These are phyloP conservation scores for Stichopus horrens DNA, from an alignment of 53 echinoderm and acorn worm species.

Conservation along the genomic window DNA sequence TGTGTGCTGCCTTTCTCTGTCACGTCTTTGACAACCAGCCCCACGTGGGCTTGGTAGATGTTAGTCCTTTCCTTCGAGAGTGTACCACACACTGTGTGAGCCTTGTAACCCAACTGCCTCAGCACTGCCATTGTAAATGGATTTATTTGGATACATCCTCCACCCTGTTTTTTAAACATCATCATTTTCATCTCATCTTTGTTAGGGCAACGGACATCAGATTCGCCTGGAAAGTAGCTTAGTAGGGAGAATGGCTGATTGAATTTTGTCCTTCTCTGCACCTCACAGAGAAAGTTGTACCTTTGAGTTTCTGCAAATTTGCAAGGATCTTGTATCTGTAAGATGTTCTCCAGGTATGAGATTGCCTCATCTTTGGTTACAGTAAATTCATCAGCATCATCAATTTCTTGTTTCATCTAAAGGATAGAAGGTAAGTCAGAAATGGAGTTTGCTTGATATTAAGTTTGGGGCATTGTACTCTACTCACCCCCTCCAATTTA, in stretches of 20 bases:
- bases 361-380: conserved; percentile 15
- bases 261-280: not conserved
- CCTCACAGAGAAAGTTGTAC: not conserved
- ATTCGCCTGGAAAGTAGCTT: not conserved
- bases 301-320: not conserved
- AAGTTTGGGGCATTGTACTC: no score
- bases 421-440: no score
- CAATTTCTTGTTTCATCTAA: no score
- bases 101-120: not conserved
- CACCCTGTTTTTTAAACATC: conserved; percentile 10
- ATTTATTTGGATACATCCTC: not conserved
- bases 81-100: not conserved
- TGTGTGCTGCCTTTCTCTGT: not conserved
- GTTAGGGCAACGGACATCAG: not conserved
- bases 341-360: not conserved
- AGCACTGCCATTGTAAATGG: not conserved
- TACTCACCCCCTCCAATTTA: no score
- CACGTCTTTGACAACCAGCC: conserved; percentile 14
- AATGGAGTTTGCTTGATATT: no score
- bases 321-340: not conserved
- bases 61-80: not conserved
- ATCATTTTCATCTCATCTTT: not conserved
- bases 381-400: not conserved
- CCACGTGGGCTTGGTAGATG: not conserved
- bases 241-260: not conserved